A percentile compares a stretch with the other conserved stretches of the same genome.
Evolutionary conservation across 2,888 invertebrate genomes (phyloP).

Genomic region (Doris montereyensis): DNA sequence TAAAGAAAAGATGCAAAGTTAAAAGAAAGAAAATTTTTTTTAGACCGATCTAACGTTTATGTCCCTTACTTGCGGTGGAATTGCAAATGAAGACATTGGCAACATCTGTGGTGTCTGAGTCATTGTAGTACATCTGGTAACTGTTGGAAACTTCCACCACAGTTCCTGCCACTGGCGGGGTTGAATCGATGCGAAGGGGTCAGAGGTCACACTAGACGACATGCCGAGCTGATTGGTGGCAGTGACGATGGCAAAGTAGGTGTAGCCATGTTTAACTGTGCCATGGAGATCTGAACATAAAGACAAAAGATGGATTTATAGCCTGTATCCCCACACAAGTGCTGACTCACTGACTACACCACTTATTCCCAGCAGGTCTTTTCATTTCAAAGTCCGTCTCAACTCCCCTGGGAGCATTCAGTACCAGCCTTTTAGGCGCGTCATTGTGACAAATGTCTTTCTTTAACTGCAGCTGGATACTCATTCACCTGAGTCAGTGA

Average conservation of each 20-base stretch:
- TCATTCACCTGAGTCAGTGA: no score
- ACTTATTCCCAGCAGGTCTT: no score
- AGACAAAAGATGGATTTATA: no score
- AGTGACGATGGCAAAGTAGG: conserved; percentile 48
- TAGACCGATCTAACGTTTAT: no score
- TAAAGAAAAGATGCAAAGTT: background rate
- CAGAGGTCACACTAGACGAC: conserved; percentile 45
- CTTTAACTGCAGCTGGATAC: no score
- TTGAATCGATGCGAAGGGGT: conserved; percentile 49
- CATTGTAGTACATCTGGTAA: conserved; percentile 42
- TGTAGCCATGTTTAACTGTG: conserved; percentile 38
- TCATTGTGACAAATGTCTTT: no score
- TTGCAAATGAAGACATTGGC: conserved; percentile 47
- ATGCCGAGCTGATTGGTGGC: conserved; percentile 49
- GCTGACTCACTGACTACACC: no score
- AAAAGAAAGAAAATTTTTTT: no score
- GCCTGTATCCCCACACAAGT: no score
- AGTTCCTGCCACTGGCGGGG: conserved; percentile 48
- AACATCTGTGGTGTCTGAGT: conserved; percentile 37
- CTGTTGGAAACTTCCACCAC: conserved; percentile 49
- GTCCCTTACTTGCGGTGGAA: conserved; percentile 43
- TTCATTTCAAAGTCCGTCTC: no score
- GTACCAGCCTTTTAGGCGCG: no score
- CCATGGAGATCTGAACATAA: conserved; percentile 45
- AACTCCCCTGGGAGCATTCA: no score